Conservation (phyloP, 2,888 invertebrate species). For the Hipparchia sbordonii region DNA sequence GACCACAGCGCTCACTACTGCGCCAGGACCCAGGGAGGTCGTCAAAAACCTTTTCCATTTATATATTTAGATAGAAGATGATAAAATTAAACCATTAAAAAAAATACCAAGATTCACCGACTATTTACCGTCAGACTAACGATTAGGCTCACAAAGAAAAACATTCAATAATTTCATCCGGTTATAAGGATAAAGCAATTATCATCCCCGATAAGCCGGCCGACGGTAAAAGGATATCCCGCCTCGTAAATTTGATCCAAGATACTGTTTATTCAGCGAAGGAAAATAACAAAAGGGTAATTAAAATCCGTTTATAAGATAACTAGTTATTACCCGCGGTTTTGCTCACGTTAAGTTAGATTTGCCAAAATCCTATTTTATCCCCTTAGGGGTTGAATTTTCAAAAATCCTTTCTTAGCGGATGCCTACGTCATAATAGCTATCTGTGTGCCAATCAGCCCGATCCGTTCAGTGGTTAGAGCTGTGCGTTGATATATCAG, state of each 20-base stretch:
- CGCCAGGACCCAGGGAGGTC: too few species aligned
- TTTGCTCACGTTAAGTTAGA: too few species aligned
- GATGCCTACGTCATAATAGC: too few species aligned
- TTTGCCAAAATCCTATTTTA: too few species aligned
- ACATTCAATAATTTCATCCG: slow-evolving; percentile 37
- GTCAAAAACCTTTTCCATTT: too few species aligned
- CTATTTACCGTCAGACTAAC: background rate
- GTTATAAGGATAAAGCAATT: slow-evolving; percentile 54
- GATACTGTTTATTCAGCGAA: slow-evolving; percentile 24
- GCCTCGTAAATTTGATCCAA: slow-evolving; percentile 22
- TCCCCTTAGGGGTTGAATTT: too few species aligned
- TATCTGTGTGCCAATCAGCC: too few species aligned
- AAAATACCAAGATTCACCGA: background rate
- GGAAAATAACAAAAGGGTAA: slow-evolving; percentile 15
- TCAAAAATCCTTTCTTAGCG: too few species aligned
- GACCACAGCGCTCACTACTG: too few species aligned
- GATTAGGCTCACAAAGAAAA: slow-evolving; percentile 27
- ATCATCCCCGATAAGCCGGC: slow-evolving; percentile 50
- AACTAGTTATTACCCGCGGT: background rate
- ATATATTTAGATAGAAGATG: too few species aligned
- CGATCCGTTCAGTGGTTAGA: too few species aligned
- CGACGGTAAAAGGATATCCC: slow-evolving; percentile 20
- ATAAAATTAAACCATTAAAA: background rate
- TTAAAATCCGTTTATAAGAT: background rate
- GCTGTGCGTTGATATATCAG: too few species aligned